A percentile compares a stretch with the other conserved stretches of the same genome.
Evolutionary conservation across 2,113 vertebrate genomes (phyloP).

Genomic region (Perognathus longimembris): DNA sequence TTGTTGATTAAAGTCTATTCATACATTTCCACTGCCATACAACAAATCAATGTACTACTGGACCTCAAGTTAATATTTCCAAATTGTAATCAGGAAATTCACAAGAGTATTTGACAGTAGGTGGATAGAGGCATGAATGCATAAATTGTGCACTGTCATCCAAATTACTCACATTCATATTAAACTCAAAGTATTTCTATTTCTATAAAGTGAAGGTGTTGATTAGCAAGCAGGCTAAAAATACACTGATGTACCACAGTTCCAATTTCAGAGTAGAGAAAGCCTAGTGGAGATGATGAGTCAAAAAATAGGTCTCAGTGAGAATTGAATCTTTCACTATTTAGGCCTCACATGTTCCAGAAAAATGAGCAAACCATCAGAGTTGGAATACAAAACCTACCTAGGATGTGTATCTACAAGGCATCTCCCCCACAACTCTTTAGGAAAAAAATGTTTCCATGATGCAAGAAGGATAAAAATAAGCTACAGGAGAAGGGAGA

Average conservation of each 20-base stretch:
- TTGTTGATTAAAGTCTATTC: background rate
- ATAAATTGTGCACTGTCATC: background rate
- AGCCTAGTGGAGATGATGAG: background rate
- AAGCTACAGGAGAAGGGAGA: background rate
- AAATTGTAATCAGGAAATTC: background rate
- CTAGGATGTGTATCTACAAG: background rate
- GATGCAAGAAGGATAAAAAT: background rate
- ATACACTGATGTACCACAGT: background rate
- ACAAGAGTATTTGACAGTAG: background rate
- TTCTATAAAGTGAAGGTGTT: background rate
- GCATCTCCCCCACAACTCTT: background rate
- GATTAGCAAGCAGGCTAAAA: background rate
- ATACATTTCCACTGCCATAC: background rate
- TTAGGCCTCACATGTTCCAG: background rate
- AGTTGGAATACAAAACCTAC: background rate
- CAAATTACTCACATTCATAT: background rate
- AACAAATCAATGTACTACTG: background rate
- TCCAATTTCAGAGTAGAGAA: conserved; percentile 8
- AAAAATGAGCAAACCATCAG: background rate
- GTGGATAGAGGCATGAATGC: rapidly evolving
- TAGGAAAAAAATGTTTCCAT: background rate
- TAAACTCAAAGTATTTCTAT: conserved; percentile 30
- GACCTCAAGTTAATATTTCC: background rate
- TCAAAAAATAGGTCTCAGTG: background rate
- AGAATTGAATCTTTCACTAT: background rate